Percentiles rank a stretch among this genome's conserved stretches.
Conservation (phyloP, 2,797 vertebrate genomes). For the Sarcophilus harrisii region DNA sequence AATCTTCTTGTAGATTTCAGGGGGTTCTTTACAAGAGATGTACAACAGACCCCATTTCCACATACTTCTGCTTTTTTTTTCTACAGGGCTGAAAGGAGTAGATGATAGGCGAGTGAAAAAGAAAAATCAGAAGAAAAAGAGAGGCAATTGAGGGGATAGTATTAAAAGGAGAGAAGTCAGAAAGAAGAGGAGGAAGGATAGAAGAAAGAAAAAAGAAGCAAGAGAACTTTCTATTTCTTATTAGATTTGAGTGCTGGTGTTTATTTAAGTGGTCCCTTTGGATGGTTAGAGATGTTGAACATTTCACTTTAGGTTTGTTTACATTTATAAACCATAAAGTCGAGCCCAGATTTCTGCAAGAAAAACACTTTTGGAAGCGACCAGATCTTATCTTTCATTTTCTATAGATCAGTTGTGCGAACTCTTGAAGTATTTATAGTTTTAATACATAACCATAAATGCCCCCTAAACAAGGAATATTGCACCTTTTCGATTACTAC, state of each 20-base stretch:
- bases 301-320: conserved; percentile 56
- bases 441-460: conserved; percentile 87
- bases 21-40: neutral
- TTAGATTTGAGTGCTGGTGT: conserved; percentile 25
- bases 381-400: conserved; percentile 82
- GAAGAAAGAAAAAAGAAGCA: conserved; percentile 2
- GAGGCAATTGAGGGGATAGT: neutral
- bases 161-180: neutral
- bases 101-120: neutral
- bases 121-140: neutral
- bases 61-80: neutral
- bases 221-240: conserved; percentile 26
- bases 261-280: conserved; percentile 44
- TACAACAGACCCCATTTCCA: neutral
- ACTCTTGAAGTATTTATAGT: conserved; percentile 85
- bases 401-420: conserved; percentile 73
- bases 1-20: neutral
- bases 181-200: neutral
- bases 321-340: conserved; percentile 60
- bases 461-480: conserved; percentile 86
- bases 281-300: conserved; percentile 7
- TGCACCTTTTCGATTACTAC: conserved; percentile 84
- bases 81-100: neutral
- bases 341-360: conserved; percentile 69
- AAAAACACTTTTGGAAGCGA: conserved; percentile 64